phyloP scores from a whole-genome alignment of 92 coral and sea anemone genomes.

The Hydrozoanthus gracilis region DNA sequence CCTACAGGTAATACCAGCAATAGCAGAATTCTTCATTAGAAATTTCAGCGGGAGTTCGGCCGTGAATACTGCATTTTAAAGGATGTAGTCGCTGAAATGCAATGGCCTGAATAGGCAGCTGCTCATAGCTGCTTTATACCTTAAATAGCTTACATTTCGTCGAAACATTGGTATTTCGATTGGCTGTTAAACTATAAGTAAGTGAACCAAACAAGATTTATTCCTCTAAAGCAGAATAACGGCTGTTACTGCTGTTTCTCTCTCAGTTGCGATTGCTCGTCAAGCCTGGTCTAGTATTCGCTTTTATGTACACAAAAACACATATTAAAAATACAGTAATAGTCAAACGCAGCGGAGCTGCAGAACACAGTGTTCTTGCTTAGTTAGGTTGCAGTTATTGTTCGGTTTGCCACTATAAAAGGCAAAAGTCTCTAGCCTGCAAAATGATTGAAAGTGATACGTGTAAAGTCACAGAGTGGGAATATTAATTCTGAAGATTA shows the following conservation, averaged over 20 bases:
- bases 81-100: constrained; percentile 17
- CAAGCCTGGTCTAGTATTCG: neutral
- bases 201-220: neutral
- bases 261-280: neutral
- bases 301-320: constrained; percentile 2
- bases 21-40: neutral
- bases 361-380: neutral
- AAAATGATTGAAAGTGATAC: neutral
- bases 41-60: neutral
- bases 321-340: constrained; percentile 7
- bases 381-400: constrained; percentile 4
- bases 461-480: neutral
- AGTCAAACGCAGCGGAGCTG: neutral
- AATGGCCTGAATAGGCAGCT: constrained; percentile 7
- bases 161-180: neutral
- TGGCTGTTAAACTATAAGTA: neutral
- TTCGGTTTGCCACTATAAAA: neutral
- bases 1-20: constrained; percentile 8
- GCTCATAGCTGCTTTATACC: constrained; percentile 26
- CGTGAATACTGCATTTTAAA: neutral
- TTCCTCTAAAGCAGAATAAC: neutral
- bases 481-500: neutral
- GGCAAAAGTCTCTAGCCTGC: neutral
- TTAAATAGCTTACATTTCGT: constrained; percentile 17
- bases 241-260: neutral